Conservation (phyloP, 2,113 vertebrate genomes). For the Ceyx margarethae region DNA sequence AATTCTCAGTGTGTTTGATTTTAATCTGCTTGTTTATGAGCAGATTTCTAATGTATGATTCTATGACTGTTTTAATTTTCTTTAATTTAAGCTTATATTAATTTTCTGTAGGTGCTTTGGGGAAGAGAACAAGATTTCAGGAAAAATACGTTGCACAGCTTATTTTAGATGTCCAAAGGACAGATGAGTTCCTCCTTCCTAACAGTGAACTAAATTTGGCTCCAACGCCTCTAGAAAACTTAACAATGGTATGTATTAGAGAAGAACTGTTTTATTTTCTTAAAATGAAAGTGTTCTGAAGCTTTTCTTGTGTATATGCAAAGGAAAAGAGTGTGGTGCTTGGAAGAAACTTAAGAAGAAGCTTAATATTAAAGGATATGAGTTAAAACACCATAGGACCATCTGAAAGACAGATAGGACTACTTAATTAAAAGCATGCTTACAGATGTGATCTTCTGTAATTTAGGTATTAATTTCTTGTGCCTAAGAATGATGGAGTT, state of each 20-base stretch:
- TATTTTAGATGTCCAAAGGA: constrained; percentile 84
- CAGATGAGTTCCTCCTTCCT: constrained; percentile 53
- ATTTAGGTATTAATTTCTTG: neutral
- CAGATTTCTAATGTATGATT: neutral
- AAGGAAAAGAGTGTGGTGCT: neutral
- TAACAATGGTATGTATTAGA: constrained; percentile 83
- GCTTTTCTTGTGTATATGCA: neutral
- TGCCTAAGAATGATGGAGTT: neutral
- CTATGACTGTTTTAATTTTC: neutral
- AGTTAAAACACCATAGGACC: neutral
- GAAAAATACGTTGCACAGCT: constrained; percentile 92
- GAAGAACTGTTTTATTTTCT: neutral
- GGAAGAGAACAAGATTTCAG: constrained; percentile 94
- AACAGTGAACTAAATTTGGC: constrained; percentile 72
- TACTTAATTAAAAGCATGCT: neutral
- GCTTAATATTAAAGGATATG: neutral
- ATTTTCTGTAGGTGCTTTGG: constrained; percentile 85
- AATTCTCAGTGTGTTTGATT: neutral
- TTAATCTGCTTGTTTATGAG: neutral
- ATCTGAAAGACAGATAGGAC: neutral
- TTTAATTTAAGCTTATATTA: neutral
- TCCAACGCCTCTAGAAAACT: constrained; percentile 79
- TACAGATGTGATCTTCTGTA: neutral
- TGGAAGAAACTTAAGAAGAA: neutral
- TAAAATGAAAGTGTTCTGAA: neutral